Percentiles rank a stretch among this genome's conserved stretches.
Evolutionary conservation across 2,888 invertebrate species (phyloP).

Genomic region (Rhopalosiphum nymphaeae): DNA sequence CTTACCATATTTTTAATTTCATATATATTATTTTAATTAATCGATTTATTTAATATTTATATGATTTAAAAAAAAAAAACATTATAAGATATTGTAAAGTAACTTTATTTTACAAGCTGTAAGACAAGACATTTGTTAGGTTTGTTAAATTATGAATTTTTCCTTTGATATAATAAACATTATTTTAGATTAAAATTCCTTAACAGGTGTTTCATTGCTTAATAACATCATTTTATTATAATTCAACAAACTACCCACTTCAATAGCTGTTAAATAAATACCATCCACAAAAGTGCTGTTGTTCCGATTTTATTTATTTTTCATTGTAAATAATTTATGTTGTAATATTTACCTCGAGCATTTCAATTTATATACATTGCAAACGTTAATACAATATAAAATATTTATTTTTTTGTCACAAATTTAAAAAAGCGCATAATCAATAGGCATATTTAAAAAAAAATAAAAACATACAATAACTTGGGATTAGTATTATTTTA

Average conservation of each 20-base stretch:
- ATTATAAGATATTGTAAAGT: background rate
- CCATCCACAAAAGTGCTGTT: background rate
- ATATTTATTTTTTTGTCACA: background rate
- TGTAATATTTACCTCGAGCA: background rate
- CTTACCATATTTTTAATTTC: background rate
- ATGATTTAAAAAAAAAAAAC: background rate
- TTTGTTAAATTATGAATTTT: background rate
- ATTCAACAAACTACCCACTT: background rate
- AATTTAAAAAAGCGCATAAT: background rate
- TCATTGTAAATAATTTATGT: background rate
- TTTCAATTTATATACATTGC: background rate
- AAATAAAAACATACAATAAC: background rate
- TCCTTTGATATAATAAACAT: background rate
- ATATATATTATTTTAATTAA: background rate
- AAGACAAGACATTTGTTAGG: background rate
- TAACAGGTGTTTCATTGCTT: background rate
- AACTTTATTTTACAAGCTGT: background rate
- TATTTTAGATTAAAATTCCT: background rate
- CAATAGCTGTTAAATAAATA: background rate
- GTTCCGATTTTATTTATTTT: constrained; percentile 5
- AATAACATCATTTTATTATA: background rate
- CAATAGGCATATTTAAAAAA: background rate
- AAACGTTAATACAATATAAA: background rate
- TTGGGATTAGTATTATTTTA: background rate
- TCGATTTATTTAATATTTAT: background rate